Evolutionary conservation across 1,140 invertebrate genomes (phyloP).

Genomic region (Caligus rogercresseyi): DNA sequence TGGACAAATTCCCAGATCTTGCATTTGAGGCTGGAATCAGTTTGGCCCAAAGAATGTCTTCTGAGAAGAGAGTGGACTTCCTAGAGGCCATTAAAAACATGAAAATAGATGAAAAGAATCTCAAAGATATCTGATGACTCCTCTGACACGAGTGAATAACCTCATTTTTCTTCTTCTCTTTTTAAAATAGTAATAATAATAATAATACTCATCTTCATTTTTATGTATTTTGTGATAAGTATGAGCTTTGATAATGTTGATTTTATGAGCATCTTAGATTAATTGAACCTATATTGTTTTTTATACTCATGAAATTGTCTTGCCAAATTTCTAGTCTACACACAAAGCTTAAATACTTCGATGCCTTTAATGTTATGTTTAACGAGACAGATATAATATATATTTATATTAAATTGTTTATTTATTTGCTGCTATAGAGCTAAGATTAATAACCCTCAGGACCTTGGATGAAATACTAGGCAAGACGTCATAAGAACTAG

Average conservation of each 20-base stretch:
- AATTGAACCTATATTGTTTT: neutral
- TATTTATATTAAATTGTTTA: too few relatives aligned
- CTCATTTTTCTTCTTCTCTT: neutral
- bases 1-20: neutral
- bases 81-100: constrained; percentile 1
- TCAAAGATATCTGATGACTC: constrained; percentile 1
- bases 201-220: neutral
- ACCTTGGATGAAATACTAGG: too few relatives aligned
- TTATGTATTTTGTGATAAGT: neutral
- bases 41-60: constrained; percentile 8
- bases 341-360: neutral
- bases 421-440: too few relatives aligned
- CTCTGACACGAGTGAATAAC: neutral
- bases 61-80: constrained; percentile 4
- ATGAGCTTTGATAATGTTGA: neutral
- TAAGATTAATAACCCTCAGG: too few relatives aligned
- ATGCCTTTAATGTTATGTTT: neutral
- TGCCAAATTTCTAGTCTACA: neutral
- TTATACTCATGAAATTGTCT: neutral
- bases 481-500: too few relatives aligned
- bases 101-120: neutral
- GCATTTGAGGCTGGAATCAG: constrained; percentile 7
- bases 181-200: too few relatives aligned
- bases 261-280: neutral
- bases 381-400: neutral